phyloP scores from a whole-genome alignment of 2,888 invertebrate genomes.

The Gastrophysa polygoni region DNA sequence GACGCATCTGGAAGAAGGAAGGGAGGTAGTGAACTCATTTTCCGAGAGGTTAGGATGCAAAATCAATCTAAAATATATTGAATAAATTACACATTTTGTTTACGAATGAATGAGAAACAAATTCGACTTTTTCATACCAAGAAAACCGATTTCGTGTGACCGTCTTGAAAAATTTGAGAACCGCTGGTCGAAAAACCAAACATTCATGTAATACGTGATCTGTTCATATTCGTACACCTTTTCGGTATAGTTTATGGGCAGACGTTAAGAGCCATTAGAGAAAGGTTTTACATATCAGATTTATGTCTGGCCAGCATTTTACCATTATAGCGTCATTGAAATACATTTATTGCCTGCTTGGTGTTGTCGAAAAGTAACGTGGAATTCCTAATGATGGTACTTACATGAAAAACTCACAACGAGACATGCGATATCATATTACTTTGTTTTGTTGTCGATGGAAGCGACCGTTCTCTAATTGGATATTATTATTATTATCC shows the following conservation, averaged over 20 bases:
- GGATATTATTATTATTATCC: too few species aligned
- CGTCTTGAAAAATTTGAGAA: neutral
- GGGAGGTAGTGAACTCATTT: too few species aligned
- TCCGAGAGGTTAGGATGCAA: too few species aligned
- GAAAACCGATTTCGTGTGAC: too few species aligned
- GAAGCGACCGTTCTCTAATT: too few species aligned
- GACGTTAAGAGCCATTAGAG: constrained; percentile 2
- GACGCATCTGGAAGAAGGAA: too few species aligned
- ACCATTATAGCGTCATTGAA: constrained; percentile 2
- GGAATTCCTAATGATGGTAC: neutral
- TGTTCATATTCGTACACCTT: neutral
- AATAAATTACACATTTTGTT: too few species aligned
- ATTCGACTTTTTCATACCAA: too few species aligned
- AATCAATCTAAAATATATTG: too few species aligned
- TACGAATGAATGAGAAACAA: too few species aligned
- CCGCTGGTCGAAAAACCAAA: neutral
- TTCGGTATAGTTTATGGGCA: neutral
- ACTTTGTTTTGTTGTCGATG: too few species aligned
- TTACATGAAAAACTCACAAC: neutral
- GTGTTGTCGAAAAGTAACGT: neutral
- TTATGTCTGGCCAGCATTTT: neutral
- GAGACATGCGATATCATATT: neutral
- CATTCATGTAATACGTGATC: neutral
- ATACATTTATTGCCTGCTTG: neutral
- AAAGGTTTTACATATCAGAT: constrained; percentile 13